These are phyloP conservation scores for Calidris pygmaea DNA, from an alignment of 2,113 vertebrate genomes.

Conservation along the genomic window DNA sequence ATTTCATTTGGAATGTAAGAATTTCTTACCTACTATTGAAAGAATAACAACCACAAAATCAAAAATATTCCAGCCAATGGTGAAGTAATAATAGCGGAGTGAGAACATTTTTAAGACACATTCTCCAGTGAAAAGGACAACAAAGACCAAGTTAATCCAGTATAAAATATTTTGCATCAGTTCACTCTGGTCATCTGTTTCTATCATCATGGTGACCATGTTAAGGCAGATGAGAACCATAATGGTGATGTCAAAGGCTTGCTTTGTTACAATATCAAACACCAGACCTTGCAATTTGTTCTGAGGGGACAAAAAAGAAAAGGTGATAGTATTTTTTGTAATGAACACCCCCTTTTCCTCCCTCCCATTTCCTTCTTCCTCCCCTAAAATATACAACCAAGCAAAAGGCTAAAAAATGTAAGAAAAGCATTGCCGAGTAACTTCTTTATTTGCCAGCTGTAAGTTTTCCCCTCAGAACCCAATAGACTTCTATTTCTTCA, in stretches of 20 bases:
- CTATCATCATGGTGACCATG: constrained; percentile 98
- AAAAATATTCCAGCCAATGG: constrained; percentile 94
- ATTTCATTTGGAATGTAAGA: neutral
- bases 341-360: neutral
- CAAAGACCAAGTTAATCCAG: constrained; percentile 85
- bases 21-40: constrained; percentile 90
- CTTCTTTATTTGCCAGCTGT: neutral
- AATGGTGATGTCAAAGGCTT: constrained; percentile 92
- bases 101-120: constrained; percentile 92
- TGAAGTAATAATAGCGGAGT: constrained; percentile 94
- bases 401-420: neutral
- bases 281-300: constrained; percentile 91
- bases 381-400: neutral
- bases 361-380: neutral
- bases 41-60: constrained; percentile 97
- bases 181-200: constrained; percentile 79
- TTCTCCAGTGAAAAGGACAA: constrained; percentile 89
- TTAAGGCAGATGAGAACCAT: constrained; percentile 96
- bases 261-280: constrained; percentile 90
- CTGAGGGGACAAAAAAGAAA: constrained; percentile 72
- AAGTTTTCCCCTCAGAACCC: neutral
- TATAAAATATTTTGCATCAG: constrained; percentile 65
- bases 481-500: neutral
- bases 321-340: neutral
- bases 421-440: neutral